phyloP scores from a whole-genome alignment of 2,888 invertebrate genomes.

The Beris morrisii region DNA sequence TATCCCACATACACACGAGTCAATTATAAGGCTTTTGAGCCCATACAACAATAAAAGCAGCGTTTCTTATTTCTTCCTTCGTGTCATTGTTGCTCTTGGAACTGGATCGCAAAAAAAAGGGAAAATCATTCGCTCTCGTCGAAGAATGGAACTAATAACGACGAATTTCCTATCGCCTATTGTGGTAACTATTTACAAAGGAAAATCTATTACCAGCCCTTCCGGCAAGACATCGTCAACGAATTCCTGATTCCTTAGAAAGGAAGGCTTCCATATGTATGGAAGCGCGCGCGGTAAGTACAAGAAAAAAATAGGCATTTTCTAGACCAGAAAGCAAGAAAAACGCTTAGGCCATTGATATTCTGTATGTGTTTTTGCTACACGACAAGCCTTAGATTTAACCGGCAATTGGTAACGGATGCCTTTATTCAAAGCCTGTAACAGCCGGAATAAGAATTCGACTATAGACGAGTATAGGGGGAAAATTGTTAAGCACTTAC shows the following conservation, averaged over 20 bases:
- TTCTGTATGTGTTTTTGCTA: slow-evolving; percentile 9
- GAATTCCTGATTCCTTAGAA: no score
- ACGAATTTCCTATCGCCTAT: slow-evolving; percentile 11
- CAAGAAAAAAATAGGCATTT: no score
- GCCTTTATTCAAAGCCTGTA: slow-evolving; percentile 8
- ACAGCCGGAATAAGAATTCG: not conserved
- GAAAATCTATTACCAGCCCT: slow-evolving; percentile 15
- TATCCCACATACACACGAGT: no score
- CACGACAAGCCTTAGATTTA: not conserved
- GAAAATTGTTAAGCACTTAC: slow-evolving; percentile 57
- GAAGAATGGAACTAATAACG: slow-evolving; percentile 7
- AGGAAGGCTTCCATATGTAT: no score
- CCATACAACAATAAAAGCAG: no score
- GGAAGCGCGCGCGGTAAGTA: no score
- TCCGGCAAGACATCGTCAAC: not conserved
- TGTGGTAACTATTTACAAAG: slow-evolving; percentile 14
- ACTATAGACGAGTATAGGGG: not conserved
- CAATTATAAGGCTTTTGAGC: no score
- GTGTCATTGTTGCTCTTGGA: not conserved
- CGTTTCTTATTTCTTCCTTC: no score
- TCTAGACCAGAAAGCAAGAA: no score
- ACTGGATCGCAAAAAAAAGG: not conserved
- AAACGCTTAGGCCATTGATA: slow-evolving; percentile 5
- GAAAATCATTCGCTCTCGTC: slow-evolving; percentile 1
- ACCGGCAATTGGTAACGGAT: slow-evolving; percentile 5